Conservation (phyloP, 2,113 vertebrate species). For the Muscicapa adusta region DNA sequence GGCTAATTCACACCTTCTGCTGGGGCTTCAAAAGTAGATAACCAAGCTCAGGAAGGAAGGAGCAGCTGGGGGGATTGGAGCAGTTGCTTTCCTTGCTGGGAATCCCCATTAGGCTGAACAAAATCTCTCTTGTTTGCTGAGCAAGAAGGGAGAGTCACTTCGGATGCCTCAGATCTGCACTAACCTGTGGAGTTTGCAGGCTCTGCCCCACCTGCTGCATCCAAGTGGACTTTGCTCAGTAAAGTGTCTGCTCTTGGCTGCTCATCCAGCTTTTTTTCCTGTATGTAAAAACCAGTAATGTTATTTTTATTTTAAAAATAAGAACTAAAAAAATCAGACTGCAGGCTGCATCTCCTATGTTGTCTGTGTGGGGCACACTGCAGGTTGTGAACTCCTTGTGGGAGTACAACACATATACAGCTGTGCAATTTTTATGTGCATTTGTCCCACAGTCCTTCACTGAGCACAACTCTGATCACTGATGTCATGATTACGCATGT, state of each 20-base stretch:
- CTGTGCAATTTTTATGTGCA: neutral
- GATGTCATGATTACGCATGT: neutral
- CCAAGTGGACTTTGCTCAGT: neutral
- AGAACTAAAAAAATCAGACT: neutral
- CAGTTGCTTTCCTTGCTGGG: neutral
- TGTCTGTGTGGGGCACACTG: neutral
- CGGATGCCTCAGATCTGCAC: neutral
- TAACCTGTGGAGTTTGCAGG: accelerated
- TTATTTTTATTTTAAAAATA: neutral
- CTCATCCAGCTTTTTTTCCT: neutral
- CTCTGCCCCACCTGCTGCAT: accelerated
- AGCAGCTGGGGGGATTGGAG: neutral
- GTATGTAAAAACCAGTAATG: neutral
- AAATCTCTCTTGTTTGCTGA: neutral
- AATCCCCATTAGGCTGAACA: accelerated
- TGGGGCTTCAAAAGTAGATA: neutral
- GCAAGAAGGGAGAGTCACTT: neutral
- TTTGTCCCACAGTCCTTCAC: neutral
- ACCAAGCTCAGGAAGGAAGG: neutral
- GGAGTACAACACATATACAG: neutral
- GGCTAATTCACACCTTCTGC: neutral
- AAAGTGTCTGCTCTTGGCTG: accelerated
- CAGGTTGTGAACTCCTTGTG: neutral
- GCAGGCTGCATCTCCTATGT: neutral
- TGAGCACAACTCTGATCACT: neutral